Evolutionary conservation across 2,113 vertebrate genomes (phyloP), one percentile per base, ranked within the genome.

Genomic region (Galeopterus variegatus): DNA sequence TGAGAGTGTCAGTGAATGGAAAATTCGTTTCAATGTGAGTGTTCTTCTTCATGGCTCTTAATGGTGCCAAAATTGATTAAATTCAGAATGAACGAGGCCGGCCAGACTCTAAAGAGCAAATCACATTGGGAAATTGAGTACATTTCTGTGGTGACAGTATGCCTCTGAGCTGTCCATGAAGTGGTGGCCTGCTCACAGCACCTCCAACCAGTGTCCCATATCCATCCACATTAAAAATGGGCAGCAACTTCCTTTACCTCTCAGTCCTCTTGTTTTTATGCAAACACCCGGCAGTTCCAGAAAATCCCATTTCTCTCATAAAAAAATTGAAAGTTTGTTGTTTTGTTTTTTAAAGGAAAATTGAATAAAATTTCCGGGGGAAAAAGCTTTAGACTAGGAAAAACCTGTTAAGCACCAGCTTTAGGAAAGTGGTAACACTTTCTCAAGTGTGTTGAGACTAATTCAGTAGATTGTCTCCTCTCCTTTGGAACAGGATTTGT

Each of bases 31-130:
- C 41, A 72, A 9, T 65, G 52, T 92, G 58, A 73, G n/a, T 94
- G 79, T 88, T 95, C 95, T 95, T 88, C 79, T 94, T 93, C 73
- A 76, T 96, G 93, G 80, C 21, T 96, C 97, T 96, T 95, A 96
- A 65, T 82, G 62, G 77, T 93, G 56, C 75, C 87, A 52, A 97
- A 94, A 97, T 97, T 81, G 93, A 94, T 97, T 97, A 88, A 88
- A 75, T 95, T 94, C 86, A 93, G 69, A 97, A 94, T 77, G 56
- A 95, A 33, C 1, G 1, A 94, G 64, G 82, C 31, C 93, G 56
- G 26, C 87, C 36, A 80, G 92, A 67, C 52, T 76, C 33, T 73
- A 93, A 94, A 93, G 85, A 92, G 50, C 62, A 91, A 89, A 84
- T 96, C 77, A 80, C 28, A 8, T 65, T 83, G 79, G 79, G 60